Base-by-base conservation (phyloP, 1,140 invertebrate genomes). In the Apocrypta bakeri region DNA sequence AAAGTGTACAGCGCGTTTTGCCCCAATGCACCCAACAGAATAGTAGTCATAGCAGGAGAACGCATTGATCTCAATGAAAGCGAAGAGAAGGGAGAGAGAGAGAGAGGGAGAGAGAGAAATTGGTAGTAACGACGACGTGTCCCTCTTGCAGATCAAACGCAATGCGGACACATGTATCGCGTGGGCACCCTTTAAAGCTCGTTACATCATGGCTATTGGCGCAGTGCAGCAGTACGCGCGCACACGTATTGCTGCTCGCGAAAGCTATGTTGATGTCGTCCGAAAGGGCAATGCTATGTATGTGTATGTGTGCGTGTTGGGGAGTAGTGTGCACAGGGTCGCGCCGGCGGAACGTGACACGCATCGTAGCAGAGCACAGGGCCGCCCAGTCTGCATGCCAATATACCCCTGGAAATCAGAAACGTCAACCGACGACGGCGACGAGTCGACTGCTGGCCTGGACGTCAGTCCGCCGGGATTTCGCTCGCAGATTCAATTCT, bases 401-500 rank as follows among this genome's bases (percentile, higher is more conserved):
- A 83, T 79, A 56, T 29, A 48, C 68, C 21, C 25, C 24, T 42
- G 24, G 56, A 82, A 82, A 78, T 78, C 74, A 72, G 81, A 76
- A 72, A 72, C 56, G 74, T 72, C 81, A 82, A 76, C 63, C 61
- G 25, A 48, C 76, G 37, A 48, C 25, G 61, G 21, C 48, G 24
- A 61, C 14, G 31, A 33, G 63, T 56, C 3, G 48, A 29, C 63
- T 42, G 64, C n/a, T 21, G 25, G 24, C 25, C n/a, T 33, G 42
- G 48, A 80, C 78, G 68, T 80, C 79, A 61, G 25, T 66, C 74
- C 64, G 37, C 40, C 24, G 73, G 81, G 73, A 71, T 76, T 82
- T 77, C 14, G 66, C 77, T 21, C 40, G 64, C 66, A 29, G 78
- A 80, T 80, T 80, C 68, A 80, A 80, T 79, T 79, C 77, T 79